Conservation (phyloP, 2,888 invertebrate species). For the Rhingia campestris region DNA sequence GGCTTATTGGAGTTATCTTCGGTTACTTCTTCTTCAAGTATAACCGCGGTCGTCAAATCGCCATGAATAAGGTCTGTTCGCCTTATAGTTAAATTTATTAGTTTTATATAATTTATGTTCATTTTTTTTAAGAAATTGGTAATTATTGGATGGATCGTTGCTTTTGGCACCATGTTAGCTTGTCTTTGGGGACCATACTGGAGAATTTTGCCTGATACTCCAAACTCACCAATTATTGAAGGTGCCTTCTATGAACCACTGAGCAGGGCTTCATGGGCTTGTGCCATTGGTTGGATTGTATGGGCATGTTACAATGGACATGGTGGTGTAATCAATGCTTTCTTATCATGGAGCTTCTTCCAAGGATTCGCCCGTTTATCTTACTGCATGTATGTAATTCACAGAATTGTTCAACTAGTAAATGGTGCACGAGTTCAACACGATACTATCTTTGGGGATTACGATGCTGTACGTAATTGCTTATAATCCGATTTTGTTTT, state of each 20-base stretch:
- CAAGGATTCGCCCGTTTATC: slow-evolving; percentile 80
- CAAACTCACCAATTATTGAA: slow-evolving; percentile 78
- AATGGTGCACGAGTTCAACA: slow-evolving; percentile 79
- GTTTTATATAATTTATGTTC: neutral
- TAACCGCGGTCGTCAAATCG: slow-evolving; percentile 79
- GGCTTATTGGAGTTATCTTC: slow-evolving; percentile 82
- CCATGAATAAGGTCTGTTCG: slow-evolving; percentile 76
- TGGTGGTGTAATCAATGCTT: slow-evolving; percentile 81
- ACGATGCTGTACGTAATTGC: slow-evolving; percentile 78
- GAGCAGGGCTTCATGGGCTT: slow-evolving; percentile 80
- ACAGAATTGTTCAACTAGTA: slow-evolving; percentile 80
- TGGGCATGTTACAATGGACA: slow-evolving; percentile 82
- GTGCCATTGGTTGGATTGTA: slow-evolving; percentile 81
- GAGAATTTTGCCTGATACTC: slow-evolving; percentile 78
- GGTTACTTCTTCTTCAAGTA: slow-evolving; percentile 81
- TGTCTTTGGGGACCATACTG: slow-evolving; percentile 81
- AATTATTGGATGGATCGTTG: slow-evolving; percentile 79
- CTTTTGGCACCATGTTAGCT: slow-evolving; percentile 78
- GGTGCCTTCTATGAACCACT: slow-evolving; percentile 81
- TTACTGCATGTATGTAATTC: slow-evolving; percentile 82
- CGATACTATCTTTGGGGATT: slow-evolving; percentile 80
- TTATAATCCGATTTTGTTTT: neutral
- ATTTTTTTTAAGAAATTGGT: slow-evolving; percentile 75
- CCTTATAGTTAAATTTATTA: neutral
- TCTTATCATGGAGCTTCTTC: slow-evolving; percentile 81